Base-by-base conservation (phyloP, 2,797 vertebrate species). In the Atherinosoma microstoma region DNA sequence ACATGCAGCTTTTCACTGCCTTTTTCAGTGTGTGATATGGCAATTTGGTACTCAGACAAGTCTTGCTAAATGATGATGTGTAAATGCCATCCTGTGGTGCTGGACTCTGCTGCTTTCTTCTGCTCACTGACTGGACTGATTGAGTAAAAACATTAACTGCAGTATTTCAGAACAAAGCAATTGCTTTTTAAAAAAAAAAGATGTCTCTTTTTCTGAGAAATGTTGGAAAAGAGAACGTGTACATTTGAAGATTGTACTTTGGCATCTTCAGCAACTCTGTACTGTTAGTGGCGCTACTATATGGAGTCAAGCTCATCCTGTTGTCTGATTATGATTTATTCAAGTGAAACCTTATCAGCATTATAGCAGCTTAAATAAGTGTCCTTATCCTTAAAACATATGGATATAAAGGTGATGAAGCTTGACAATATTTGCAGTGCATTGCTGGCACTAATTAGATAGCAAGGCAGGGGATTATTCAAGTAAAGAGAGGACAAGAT, bases 401-500 rank as follows among this genome's bases (percentile, higher is more conserved):
- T 91, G 87, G 82, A 89, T 89, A 91, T 89, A 88, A 76, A 79
- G 35, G 8, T 78, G 77, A 91, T 88, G 80, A 91, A 78, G 78
- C 87, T 60, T 63, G 82, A 88, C 82, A 84, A 30, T 81, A 71
- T 84, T 70, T 73, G 59, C 36, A 13, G 81, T 82, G 73, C 78
- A 74, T 74, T 75, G 78, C 83, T 79, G 80, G 77, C 80, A 86
- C 78, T 87, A 90, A 92, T 93, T 93, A 91, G 86, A 85, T 80
- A 61, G 80, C 67, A 68, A 87, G 73, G 82, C 68, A 51, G 64
- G 58, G 66, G 77, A 87, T 84, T 87, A 84, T 70, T 82, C 67
- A 77, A 84, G 80, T 74, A 82, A 77, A 88, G 70, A 82, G 69
- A 79, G 63, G 73, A 63, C 12, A 56, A 82, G 77, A 85, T 83